Base-by-base conservation (phyloP, 1,140 invertebrate genomes). In the Aphelenchoides besseyi region DNA sequence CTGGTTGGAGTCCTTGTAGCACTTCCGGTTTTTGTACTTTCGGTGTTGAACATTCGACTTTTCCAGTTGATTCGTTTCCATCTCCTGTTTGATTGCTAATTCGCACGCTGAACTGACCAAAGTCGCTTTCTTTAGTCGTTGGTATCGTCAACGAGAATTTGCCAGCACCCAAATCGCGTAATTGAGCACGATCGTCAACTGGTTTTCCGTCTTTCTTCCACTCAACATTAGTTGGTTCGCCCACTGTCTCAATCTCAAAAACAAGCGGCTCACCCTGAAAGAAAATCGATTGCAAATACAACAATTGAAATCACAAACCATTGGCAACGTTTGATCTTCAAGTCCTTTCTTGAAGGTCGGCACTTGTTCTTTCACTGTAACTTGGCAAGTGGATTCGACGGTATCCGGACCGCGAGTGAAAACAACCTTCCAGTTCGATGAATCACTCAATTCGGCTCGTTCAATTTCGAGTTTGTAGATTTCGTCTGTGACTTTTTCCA, bases 271-370 rank as follows among this genome's bases (percentile, higher is more conserved):
- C 35, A 26, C 82, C 82, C 67, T 82, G 67, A 68, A 33, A 71
- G 2, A 2, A 30, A 0, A 18, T 68, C 57, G 28, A 16, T 69
- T 69, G 29, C 12, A 70, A 12, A 33, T 30, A 12, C 16, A 28
- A 48, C 1, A 30, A 18, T 72, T 1, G 12, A 1, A 23, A 26
- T 29, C 23, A 62, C 72, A 33, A 71, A 90, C 90, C 62, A 70
- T 84, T 23, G 80, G 82, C 80, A 95, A 91, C 3, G 41, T 68
- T 26, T 92, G 85, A 84, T 95, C 92, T 0, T 88, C 89, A 78
- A 95, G 91, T 71, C 88, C 90, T 81, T 93, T 91, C 0, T 89
- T 89, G 85, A 96, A 95, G 5, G 85, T 87, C 0, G 92, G 92
- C 85, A 89, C 92, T 9, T 92, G 88, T 84, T 93, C 93, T 62